These are phyloP conservation scores for Leuctra nigra DNA, from an alignment of 2,888 invertebrate species.

Conservation along the genomic window DNA sequence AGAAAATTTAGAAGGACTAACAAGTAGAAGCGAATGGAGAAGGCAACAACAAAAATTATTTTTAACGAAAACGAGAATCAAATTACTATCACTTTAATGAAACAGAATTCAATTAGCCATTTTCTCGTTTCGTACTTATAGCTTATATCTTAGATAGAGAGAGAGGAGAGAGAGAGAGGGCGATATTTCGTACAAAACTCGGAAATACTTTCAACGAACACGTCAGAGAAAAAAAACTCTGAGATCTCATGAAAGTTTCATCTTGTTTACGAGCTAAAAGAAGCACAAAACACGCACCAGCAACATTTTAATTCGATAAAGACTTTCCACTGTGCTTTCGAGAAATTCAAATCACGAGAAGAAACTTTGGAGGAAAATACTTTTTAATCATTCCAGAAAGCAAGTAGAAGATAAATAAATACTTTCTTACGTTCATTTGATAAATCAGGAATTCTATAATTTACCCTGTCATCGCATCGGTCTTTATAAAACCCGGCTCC, in stretches of 20 bases:
- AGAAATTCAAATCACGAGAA: neutral
- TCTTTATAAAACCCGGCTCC: too few relatives aligned
- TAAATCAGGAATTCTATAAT: too few relatives aligned
- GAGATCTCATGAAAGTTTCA: conserved; percentile 12
- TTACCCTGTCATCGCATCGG: too few relatives aligned
- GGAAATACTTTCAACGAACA: conserved; percentile 9
- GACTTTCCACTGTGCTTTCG: conserved; percentile 1
- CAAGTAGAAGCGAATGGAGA: conserved; percentile 4
- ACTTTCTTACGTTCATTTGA: too few relatives aligned
- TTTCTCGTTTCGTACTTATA: conserved; percentile 26
- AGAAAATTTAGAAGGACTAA: conserved; percentile 1
- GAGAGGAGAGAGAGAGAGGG: too few relatives aligned
- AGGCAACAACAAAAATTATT: conserved; percentile 17
- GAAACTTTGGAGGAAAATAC: conserved; percentile 1
- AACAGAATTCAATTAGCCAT: conserved; percentile 29
- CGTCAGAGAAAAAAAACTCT: conserved; percentile 5
- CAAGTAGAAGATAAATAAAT: too few relatives aligned
- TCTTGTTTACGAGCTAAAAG: conserved; percentile 4
- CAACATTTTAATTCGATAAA: conserved; percentile 13
- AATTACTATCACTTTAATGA: conserved; percentile 29
- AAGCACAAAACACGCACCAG: conserved; percentile 11
- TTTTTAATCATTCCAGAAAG: conserved; percentile 2
- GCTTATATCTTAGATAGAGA: conserved; percentile 1
- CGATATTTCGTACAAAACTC: conserved; percentile 8
- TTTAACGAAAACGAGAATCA: conserved; percentile 27